Percentiles rank a stretch among this genome's conserved stretches.
Evolutionary conservation across 2,797 vertebrate genomes (phyloP).

Genomic region (Sibirionetta formosa): DNA sequence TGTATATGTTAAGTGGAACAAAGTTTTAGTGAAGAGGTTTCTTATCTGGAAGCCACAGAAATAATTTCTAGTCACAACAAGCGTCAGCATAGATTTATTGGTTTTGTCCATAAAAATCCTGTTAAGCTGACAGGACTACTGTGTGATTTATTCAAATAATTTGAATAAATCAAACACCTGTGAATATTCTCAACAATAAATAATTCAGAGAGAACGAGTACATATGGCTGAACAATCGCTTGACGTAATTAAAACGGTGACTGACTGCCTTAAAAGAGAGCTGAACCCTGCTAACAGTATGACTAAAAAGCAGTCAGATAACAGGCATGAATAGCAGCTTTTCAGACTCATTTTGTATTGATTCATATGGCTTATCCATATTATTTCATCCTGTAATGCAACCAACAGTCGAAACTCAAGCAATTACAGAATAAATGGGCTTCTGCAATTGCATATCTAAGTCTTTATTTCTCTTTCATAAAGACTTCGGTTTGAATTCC

Average conservation of each 20-base stretch:
- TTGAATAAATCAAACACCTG: neutral
- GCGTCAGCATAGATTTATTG: neutral
- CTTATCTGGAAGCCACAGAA: neutral
- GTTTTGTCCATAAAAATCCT: neutral
- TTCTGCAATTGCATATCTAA: neutral
- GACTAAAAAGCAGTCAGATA: neutral
- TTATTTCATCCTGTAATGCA: neutral
- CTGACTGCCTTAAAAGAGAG: neutral
- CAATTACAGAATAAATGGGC: neutral
- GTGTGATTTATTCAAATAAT: slow-evolving; percentile 25
- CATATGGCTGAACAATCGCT: neutral
- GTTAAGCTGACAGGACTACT: neutral
- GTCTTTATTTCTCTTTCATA: neutral
- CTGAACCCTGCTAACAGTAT: neutral
- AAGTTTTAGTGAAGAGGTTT: neutral
- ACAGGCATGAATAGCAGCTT: neutral
- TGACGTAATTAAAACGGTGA: neutral
- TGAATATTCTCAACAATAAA: neutral
- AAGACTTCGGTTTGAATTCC: neutral
- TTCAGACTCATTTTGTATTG: neutral
- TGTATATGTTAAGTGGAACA: neutral
- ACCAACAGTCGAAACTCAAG: neutral
- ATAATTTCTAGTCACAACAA: slow-evolving; percentile 14
- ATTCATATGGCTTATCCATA: neutral
- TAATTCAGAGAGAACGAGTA: neutral